Conservation (phyloP, 2,888 invertebrate species). For the Trimorus sp. region DNA sequence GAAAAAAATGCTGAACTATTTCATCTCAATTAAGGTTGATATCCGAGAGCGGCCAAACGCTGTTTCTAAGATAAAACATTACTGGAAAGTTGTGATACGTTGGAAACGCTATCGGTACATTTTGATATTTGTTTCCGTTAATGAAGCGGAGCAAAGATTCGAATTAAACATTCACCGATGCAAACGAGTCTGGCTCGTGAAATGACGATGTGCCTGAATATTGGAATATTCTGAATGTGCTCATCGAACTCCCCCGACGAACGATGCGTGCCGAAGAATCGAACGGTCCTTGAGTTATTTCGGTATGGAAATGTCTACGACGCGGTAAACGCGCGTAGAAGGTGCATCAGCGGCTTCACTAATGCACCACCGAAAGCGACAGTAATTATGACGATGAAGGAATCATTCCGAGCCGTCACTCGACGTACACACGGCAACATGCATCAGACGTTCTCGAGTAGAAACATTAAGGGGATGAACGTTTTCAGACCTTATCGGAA, state of each 20-base stretch:
- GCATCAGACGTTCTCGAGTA: conserved; percentile 40
- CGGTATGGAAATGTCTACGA: conserved; percentile 59
- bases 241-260: conserved; percentile 60
- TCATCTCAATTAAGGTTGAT: no score
- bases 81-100: no score
- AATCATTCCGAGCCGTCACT: conserved; percentile 52
- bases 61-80: no score
- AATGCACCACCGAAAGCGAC: conserved; percentile 52
- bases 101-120: no score
- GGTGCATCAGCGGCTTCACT: conserved; percentile 36
- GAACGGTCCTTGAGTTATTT: conserved; percentile 63
- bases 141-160: conserved; percentile 21
- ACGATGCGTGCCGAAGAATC: conserved; percentile 50
- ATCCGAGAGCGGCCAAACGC: no score
- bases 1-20: no score
- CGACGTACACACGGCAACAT: conserved; percentile 15
- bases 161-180: conserved; percentile 33
- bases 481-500: conserved; percentile 44
- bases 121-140: not conserved
- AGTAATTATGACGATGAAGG: conserved; percentile 64
- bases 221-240: conserved; percentile 64
- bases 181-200: conserved; percentile 14
- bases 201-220: conserved; percentile 55
- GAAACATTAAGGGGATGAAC: conserved; percentile 56
- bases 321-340: conserved; percentile 23